Conservation (phyloP, 2,113 vertebrate species). For the Alethe castanea region DNA sequence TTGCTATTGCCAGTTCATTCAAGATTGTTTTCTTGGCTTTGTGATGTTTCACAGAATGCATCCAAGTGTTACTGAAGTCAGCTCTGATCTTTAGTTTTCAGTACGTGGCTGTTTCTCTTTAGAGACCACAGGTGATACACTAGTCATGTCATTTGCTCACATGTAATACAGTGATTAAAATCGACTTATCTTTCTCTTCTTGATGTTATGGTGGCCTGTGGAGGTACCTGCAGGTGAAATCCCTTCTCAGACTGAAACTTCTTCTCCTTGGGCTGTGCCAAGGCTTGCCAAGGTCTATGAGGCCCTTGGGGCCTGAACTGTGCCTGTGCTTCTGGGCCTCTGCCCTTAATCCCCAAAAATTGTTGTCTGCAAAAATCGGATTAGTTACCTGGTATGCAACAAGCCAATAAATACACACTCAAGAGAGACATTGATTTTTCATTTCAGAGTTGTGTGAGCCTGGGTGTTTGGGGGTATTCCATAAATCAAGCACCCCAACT, state of each 20-base stretch:
- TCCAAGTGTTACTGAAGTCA: neutral
- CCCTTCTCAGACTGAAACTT: neutral
- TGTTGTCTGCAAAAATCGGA: accelerated
- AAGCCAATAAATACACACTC: neutral
- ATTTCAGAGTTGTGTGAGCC: neutral
- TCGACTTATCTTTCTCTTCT: neutral
- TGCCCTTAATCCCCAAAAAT: neutral
- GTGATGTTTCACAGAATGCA: neutral
- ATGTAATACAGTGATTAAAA: neutral
- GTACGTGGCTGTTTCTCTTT: neutral
- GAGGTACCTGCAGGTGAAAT: neutral
- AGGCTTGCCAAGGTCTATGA: accelerated
- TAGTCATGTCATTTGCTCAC: neutral
- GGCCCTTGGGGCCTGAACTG: accelerated
- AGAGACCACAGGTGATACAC: neutral
- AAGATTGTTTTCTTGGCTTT: neutral
- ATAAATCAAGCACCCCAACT: neutral
- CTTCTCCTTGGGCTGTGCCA: neutral
- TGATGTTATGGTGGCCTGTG: accelerated
- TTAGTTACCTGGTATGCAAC: neutral
- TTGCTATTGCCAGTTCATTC: neutral
- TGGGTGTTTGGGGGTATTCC: neutral
- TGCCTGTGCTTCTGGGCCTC: accelerated
- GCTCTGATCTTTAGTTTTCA: neutral
- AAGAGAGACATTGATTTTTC: neutral